Base-by-base conservation (phyloP, 2,888 invertebrate species). In the Leptopilina syphax region DNA sequence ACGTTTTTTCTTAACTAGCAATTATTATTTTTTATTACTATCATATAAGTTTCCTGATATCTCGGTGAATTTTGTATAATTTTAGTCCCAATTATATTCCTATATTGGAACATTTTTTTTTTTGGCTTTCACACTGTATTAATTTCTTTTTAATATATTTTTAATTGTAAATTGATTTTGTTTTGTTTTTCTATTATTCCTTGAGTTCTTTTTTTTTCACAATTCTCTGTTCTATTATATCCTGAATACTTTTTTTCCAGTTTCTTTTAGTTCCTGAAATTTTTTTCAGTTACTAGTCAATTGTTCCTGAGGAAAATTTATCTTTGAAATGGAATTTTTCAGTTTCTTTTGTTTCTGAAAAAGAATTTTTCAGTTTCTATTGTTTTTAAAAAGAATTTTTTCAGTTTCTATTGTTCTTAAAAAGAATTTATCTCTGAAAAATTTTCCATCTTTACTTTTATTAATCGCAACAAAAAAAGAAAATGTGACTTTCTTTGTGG, bases 111-210 rank as follows among this genome's bases (percentile, higher is more conserved):
- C 34, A 54, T 12, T 12, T 50, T 50, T 50, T 73, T 50, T 50
- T 50, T 73, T 57, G 54, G 57, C 34, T 73, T 57, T 73, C 65
- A 34, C 13, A 65, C 57, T 73, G 73, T 73, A 73, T 34, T 73
- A 34, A 73, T 73, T 73, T 57, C 57, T 73, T 73, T 50, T 73
- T 60, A 73, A 73, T 73, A 73, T 73, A 73, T 73, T 73, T 73
- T 73, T 41, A 73, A 73, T 60, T 73, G 54, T 73, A 57, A 73
- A 13, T 54, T 6, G 54, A 73, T 73, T 63, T 18, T 73, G 34
- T 34, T 73, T 73, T 73, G 54, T 57, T 73, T 70, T 50, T 73
- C 34, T 3, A 34, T 34, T 34, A 34, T 34, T 34, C 34, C 34
- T 34, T 34, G 34, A 34, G 4, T 34, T 34, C 34, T 34, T 4